Base-by-base conservation (phyloP, 2,113 vertebrate species). In the Rhizomys pruinosus region DNA sequence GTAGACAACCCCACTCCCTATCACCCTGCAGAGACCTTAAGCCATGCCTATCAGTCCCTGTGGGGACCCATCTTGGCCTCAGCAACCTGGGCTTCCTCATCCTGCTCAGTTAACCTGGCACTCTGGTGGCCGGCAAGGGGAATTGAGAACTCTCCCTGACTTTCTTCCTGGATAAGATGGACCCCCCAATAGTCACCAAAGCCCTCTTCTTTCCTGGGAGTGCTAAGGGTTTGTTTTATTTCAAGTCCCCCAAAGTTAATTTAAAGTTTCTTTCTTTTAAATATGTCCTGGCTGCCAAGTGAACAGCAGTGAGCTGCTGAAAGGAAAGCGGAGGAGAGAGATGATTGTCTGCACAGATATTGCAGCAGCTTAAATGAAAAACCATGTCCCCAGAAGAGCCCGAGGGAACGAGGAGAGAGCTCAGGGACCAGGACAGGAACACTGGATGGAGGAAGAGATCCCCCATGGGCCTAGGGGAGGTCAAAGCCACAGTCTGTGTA, bases 201-300 rank as follows among this genome's bases (percentile, higher is more conserved):
- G 80, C 34, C 42, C 27, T 89, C 92, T 92, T 93, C 77, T 89
- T 90, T 73, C 91, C 94, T 90, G 73, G 89, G 59, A 71, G 89
- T 52, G 29, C 77, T 27, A 7, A 80, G 81, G 77, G 37, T 89
- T 93, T 97, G 91, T 96, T 95, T 95, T 92, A 81, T 97, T 96
- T 96, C 84, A 88, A 90, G 90, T 92, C 94, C 93, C 77, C 68
- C 72, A 95, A 95, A 96, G 84, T 96, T 97, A 96, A 97, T 97
- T 97, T 95, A 96, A 97, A 96, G 96, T 97, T 97, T 97, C 90
- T 95, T 32, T 69, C 52, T 92, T 94, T 96, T 95, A 96, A 97
- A 95, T 90, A 86, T 22, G 74, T 78, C 92, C 94, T 79, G 84
- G 73, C 84, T 95, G 77, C 85, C 2, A 87, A 72, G 77, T 19